Evolutionary conservation across 2,888 invertebrate genomes (phyloP), one percentile per base, ranked within the genome.

Genomic region (Mactromeris polynyma): DNA sequence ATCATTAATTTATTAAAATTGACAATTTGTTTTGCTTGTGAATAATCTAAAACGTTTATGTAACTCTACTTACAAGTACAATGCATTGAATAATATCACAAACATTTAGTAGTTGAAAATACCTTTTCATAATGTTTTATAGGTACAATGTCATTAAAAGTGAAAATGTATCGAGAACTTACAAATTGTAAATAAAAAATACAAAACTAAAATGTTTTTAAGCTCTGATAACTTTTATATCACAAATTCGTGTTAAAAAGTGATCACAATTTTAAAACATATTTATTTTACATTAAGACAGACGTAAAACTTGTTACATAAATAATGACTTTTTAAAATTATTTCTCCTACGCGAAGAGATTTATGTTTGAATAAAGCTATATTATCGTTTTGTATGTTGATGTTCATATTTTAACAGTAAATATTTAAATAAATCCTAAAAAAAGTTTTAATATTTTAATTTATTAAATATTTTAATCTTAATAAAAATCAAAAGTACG

Each of bases 271-370:
- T 73, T 73, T 33, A 73, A 73, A 73, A 33, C 73, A 33, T 73
- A 73, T 73, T 73, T 73, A 73, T 73, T 73, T 33, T 73, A 73
- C 73, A 73, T 73, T 73, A 73, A 33, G 26, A 11, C 19, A 11
- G 4, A 73, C 36, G 19, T 33, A 33, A 73, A 17, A 73, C 2
- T 73, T 26, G 73, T 36, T 17, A 73, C 31, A 73, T 33, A 73
- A 33, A 33, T 73, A 73, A 73, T 73, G 73, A 33, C 19, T 73
- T 73, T 73, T 33, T 14, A 58, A 58, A 4, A 73, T 31, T 33
- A 36, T 14, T 73, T 73, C 73, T 33, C 73, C 14, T 33, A 26
- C 26, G 58, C 11, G 26, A 26, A 14, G 19, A 33, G 17, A 46
- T 46, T 46, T 46, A 46, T 46, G 46, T 46, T 46, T 46, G 46